Evolutionary conservation across 1,140 invertebrate species (phyloP), one percentile per base, ranked within the genome.

Genomic region (Calephelis nemesis): DNA sequence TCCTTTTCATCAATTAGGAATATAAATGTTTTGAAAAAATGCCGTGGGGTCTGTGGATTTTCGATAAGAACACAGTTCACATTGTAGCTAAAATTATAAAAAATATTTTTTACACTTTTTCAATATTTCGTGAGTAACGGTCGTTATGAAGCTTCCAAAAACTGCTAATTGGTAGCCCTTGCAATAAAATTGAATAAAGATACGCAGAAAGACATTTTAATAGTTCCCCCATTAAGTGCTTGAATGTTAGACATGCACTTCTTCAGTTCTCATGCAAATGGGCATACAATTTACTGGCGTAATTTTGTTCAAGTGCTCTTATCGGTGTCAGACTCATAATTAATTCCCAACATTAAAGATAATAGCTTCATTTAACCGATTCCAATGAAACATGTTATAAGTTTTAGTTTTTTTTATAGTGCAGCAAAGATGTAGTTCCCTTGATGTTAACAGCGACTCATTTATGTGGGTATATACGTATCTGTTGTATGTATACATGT

Each of bases 221-320:
- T 81, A 86, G 78, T 83, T 84, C 71, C 70, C 30, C 68, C 82
- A 84, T 84, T 82, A 84, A 78, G 73, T 62, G 65, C 73, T 15
- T 66, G 60, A 77, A 19, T 15, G 64, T 71, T 70, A 76, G 69
- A 82, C 74, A 72, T 70, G 76, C 76, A 75, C 68, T 81, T 62
- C 62, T 73, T 75, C 75, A 79, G 74, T 83, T 79, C 73, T 78
- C 76, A 84, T 86, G 81, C 79, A 83, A 86, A 86, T 84, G 79
- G 68, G 62, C 69, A 74, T 69, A 71, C 66, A 82, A 83, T 81
- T 79, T 81, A 85, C 72, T 63, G 63, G 58, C 64, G 69, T 74
- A 80, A 84, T 81, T 81, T 77, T 73, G 73, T 74, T 63, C 68
- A 70, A 72, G 74, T 74, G 69, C 65, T 62, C 67, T 78, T 82